A percentile compares a stretch with the other conserved stretches of the same genome.
Conservation (phyloP, 2,113 vertebrate genomes). For the Dipodomys spectabilis region DNA sequence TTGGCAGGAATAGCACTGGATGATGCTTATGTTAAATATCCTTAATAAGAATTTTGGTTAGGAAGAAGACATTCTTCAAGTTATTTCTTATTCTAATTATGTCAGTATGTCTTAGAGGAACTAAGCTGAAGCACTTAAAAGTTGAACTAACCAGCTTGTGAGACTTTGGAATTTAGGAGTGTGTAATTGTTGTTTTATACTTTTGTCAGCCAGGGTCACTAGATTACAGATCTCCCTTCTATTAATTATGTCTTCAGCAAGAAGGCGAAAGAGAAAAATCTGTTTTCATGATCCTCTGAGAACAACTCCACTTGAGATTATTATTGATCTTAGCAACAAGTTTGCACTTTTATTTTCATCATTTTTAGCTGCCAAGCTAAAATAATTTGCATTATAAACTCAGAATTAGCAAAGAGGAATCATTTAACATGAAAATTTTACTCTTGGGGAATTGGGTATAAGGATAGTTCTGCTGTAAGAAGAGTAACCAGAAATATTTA, state of each 20-base stretch:
- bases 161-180: background rate
- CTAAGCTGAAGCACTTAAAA: background rate
- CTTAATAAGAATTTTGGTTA: background rate
- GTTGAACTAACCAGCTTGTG: background rate
- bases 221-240: background rate
- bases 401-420: constrained; percentile 25
- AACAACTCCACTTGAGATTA: constrained; percentile 43
- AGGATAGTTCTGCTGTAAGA: constrained; percentile 69
- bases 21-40: background rate
- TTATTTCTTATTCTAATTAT: background rate
- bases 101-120: background rate
- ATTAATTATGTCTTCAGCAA: background rate
- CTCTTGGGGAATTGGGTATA: constrained; percentile 36
- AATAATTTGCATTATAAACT: constrained; percentile 75
- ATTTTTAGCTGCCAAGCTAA: constrained; percentile 55
- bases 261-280: constrained; percentile 25
- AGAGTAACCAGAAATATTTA: constrained; percentile 73
- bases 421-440: constrained; percentile 53
- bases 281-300: constrained; percentile 41
- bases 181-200: background rate
- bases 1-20: background rate
- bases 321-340: constrained; percentile 52
- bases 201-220: background rate
- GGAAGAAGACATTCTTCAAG: background rate
- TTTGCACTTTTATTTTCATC: constrained; percentile 46